These are phyloP conservation scores for Uropsilus gracilis DNA, from an alignment of 2,113 vertebrate genomes.

Conservation along the genomic window DNA sequence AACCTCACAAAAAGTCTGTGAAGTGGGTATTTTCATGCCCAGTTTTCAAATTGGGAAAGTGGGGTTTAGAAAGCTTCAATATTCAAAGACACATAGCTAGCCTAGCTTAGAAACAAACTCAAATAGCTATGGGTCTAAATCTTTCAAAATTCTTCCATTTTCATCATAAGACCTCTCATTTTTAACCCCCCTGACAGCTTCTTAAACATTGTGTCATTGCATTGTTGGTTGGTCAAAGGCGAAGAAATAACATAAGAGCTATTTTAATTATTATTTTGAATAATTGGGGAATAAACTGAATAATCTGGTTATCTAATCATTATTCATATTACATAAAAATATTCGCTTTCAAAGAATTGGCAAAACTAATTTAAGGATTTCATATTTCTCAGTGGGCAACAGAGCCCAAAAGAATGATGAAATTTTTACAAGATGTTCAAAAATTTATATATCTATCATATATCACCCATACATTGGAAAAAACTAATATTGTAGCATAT, in stretches of 20 bases:
- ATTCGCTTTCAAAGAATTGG: conserved; percentile 24
- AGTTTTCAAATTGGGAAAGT: neutral
- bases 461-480: conserved; percentile 38
- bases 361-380: conserved; percentile 55
- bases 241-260: neutral
- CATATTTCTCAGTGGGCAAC: conserved; percentile 8
- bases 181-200: neutral
- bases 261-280: neutral
- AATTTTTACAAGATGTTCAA: conserved; percentile 34
- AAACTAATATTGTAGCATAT: neutral
- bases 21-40: neutral
- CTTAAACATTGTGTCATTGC: neutral
- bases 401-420: neutral
- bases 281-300: conserved; percentile 17
- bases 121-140: neutral
- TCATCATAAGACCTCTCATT: neutral
- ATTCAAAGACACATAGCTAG: neutral
- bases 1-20: neutral
- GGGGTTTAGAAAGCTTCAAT: neutral
- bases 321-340: neutral
- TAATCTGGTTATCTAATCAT: neutral
- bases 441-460: neutral
- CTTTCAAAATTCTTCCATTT: conserved; percentile 6
- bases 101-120: neutral
- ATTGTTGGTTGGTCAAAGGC: neutral